Conservation (phyloP, 2,113 vertebrate species). For the Suncus etruscus region DNA sequence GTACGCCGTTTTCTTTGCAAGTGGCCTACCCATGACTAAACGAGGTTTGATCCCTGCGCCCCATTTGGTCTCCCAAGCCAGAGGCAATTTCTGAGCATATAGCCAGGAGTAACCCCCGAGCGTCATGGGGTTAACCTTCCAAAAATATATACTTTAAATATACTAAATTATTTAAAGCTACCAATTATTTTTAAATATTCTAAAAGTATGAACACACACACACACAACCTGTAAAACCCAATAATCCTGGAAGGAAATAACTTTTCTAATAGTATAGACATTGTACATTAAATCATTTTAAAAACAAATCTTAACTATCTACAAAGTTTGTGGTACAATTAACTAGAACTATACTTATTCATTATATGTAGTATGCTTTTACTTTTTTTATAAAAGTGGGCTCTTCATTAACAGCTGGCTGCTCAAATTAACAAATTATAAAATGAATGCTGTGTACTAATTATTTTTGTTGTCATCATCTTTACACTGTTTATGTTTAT, state of each 20-base stretch:
- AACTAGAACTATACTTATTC: background rate
- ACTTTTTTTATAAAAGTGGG: background rate
- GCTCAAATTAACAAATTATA: background rate
- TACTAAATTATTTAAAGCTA: too few relatives aligned
- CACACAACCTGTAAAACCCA: background rate
- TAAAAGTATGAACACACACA: too few relatives aligned
- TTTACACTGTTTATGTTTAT: background rate
- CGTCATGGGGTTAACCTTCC: too few relatives aligned
- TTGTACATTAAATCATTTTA: background rate
- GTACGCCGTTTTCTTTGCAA: too few relatives aligned
- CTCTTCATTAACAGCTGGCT: background rate
- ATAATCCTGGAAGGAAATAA: background rate
- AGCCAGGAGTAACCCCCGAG: too few relatives aligned
- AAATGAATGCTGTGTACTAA: background rate
- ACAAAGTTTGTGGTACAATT: background rate
- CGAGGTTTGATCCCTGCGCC: too few relatives aligned
- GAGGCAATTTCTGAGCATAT: too few relatives aligned
- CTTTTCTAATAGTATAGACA: background rate
- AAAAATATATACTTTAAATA: too few relatives aligned
- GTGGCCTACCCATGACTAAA: too few relatives aligned
- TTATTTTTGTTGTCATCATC: background rate
- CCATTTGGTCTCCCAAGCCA: too few relatives aligned
- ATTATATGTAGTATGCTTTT: background rate
- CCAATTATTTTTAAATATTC: too few relatives aligned
- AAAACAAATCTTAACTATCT: background rate